Percentiles rank a stretch among this genome's conserved stretches.
Conservation (phyloP, 2,888 invertebrate species). For the Didymodactylos carnosus region DNA sequence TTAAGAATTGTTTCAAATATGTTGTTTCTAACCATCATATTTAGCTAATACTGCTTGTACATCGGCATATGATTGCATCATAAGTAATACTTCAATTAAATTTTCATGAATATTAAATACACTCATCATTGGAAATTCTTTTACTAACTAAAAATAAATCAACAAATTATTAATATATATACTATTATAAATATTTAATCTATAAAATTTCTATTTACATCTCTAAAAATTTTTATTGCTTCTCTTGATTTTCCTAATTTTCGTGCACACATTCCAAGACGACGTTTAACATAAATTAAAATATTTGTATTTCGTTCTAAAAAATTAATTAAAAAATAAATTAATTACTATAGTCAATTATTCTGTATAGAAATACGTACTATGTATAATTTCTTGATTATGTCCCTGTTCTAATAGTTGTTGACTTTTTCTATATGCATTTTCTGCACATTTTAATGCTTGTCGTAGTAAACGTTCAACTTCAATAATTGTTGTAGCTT, state of each 20-base stretch:
- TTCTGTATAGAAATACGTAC: conserved; percentile 23
- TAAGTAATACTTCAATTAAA: conserved; percentile 74
- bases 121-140: conserved; percentile 87
- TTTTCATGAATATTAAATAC: conserved; percentile 84
- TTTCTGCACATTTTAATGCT: conserved; percentile 62
- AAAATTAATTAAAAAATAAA: conserved; percentile 18
- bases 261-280: conserved; percentile 88
- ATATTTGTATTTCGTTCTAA: conserved; percentile 70
- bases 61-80: conserved; percentile 87
- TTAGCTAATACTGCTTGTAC: conserved; percentile 75
- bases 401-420: conserved; percentile 52
- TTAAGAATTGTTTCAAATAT: too few species aligned
- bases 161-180: not conserved
- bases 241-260: conserved; percentile 79
- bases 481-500: conserved; percentile 72
- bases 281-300: conserved; percentile 71
- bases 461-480: conserved; percentile 57
- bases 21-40: conserved; percentile 53
- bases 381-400: conserved; percentile 53
- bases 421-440: conserved; percentile 58
- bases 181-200: not conserved
- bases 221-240: conserved; percentile 84
- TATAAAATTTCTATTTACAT: conserved; percentile 39
- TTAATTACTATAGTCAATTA: not conserved
- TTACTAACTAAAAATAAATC: conserved; percentile 47